These are phyloP conservation scores for Rhabdophis nuchalis DNA, from an alignment of 2,797 vertebrate species.

Conservation along the genomic window DNA sequence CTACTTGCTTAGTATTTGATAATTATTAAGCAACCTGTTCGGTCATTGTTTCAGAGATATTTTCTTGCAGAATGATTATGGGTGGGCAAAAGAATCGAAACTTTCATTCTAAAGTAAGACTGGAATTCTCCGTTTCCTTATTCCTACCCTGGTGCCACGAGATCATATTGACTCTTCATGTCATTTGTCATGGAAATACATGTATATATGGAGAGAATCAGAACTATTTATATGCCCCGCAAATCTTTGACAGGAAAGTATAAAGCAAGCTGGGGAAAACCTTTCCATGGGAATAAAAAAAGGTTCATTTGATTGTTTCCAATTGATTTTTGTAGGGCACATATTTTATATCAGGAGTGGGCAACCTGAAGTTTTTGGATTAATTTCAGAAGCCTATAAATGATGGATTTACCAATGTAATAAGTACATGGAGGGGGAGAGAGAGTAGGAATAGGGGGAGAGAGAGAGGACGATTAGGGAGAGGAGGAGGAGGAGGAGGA, in stretches of 20 bases:
- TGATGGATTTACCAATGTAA: background rate
- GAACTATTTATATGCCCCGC: background rate
- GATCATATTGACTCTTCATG: background rate
- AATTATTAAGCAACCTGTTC: background rate
- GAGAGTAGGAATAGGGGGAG: no score
- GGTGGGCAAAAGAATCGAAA: background rate
- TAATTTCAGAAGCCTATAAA: background rate
- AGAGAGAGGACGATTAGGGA: no score
- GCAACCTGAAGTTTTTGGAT: background rate
- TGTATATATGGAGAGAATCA: background rate
- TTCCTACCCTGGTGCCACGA: background rate
- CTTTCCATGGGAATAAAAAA: background rate
- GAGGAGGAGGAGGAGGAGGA: no score
- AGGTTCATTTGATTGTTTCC: background rate
- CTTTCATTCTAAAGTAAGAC: background rate
- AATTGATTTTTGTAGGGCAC: background rate
- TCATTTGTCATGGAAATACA: background rate
- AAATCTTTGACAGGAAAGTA: background rate
- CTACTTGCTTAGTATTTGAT: background rate
- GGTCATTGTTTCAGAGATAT: background rate
- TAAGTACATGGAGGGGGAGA: background rate
- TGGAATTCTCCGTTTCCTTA: background rate
- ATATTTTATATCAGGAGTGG: background rate
- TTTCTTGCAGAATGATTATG: background rate
- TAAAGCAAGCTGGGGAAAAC: background rate